A percentile compares a stretch with the other conserved stretches of the same genome.
Conservation (phyloP, 2,797 vertebrate genomes). For the Sparidentex hasta region DNA sequence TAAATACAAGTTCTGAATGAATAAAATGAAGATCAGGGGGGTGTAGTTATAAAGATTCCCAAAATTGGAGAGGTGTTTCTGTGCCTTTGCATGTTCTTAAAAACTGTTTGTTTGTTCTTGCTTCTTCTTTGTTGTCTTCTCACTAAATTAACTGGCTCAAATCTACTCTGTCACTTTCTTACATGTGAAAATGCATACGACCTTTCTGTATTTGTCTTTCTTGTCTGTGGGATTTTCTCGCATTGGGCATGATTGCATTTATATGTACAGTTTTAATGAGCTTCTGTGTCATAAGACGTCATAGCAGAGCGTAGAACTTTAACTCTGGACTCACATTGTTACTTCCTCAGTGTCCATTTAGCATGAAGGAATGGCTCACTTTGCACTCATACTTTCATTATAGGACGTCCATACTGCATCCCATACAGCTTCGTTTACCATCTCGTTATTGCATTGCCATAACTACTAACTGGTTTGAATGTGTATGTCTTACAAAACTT, state of each 20-base stretch:
- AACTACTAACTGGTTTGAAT: conserved; percentile 43
- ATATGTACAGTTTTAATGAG: background rate
- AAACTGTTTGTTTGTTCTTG: conserved; percentile 43
- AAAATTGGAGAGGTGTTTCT: conserved; percentile 73
- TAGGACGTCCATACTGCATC: background rate
- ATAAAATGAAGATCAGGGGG: background rate
- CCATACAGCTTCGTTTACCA: background rate
- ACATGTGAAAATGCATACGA: conserved; percentile 10
- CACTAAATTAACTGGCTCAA: conserved; percentile 40
- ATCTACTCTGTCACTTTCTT: conserved; percentile 11
- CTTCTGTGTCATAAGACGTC: background rate
- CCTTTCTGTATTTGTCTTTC: conserved; percentile 18
- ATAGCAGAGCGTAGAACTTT: background rate
- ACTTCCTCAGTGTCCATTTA: conserved; percentile 23
- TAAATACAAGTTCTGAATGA: conserved; percentile 19
- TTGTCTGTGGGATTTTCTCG: conserved; percentile 7
- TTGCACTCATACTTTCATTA: conserved; percentile 5
- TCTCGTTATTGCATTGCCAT: conserved; percentile 11
- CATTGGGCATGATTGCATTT: conserved; percentile 47
- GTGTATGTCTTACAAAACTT: background rate
- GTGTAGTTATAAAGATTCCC: background rate
- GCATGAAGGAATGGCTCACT: background rate
- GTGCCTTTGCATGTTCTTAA: conserved; percentile 78
- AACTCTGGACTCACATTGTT: background rate
- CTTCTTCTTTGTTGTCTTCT: conserved; percentile 33